A percentile compares a stretch with the other conserved stretches of the same genome.
These are phyloP conservation scores for Xenopus petersii DNA, from an alignment of 2,797 vertebrate species.

Conservation along the genomic window DNA sequence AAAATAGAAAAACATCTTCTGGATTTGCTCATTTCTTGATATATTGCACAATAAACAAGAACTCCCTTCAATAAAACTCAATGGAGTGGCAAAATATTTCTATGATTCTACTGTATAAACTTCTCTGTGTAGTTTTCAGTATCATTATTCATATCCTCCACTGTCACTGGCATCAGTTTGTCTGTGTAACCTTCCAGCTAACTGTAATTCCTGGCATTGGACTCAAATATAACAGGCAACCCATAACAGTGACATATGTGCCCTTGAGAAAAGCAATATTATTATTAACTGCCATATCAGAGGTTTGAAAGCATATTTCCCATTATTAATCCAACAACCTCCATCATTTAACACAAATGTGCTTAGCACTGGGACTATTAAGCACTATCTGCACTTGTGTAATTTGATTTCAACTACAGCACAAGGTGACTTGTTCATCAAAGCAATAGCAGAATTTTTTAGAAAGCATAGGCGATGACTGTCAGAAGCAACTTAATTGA, in stretches of 20 bases:
- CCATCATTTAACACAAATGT: too few relatives aligned
- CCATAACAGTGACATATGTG: constrained; percentile 5
- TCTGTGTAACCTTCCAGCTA: constrained; percentile 7
- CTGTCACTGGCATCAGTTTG: constrained; percentile 14
- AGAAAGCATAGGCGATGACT: too few relatives aligned
- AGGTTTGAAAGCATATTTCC: background rate
- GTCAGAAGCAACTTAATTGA: too few relatives aligned
- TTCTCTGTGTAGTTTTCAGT: background rate
- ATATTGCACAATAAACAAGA: constrained; percentile 14
- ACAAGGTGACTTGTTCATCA: too few relatives aligned
- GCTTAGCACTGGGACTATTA: too few relatives aligned
- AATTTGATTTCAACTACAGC: too few relatives aligned
- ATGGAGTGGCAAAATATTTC: constrained; percentile 8
- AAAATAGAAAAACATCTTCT: constrained; percentile 1
- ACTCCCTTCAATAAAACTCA: constrained; percentile 15
- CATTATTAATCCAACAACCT: background rate
- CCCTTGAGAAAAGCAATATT: constrained; percentile 3
- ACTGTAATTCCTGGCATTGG: background rate
- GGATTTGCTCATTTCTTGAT: background rate
- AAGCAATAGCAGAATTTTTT: background rate
- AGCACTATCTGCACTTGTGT: too few relatives aligned
- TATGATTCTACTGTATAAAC: background rate
- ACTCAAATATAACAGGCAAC: background rate
- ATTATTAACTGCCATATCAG: background rate
- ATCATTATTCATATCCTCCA: background rate